Percentiles rank a stretch among this genome's conserved stretches.
Evolutionary conservation across 2,888 invertebrate genomes (phyloP).

Genomic region (Asteroscopus sphinx): DNA sequence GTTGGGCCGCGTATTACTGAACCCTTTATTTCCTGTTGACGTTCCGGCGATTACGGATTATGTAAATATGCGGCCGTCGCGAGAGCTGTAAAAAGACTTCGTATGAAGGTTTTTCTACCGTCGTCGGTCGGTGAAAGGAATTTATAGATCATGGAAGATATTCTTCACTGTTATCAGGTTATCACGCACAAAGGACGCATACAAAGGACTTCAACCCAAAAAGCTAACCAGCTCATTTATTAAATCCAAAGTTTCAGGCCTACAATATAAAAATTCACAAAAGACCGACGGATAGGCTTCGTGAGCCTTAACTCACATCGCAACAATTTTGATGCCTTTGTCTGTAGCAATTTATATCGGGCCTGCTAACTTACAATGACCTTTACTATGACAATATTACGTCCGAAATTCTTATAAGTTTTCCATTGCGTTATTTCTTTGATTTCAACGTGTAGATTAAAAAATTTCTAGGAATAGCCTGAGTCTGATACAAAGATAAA

Average conservation of each 20-base stretch:
- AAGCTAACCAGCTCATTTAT: conserved; percentile 13
- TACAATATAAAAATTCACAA: conserved; percentile 18
- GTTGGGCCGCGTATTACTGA: conserved; percentile 21
- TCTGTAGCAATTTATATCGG: conserved; percentile 32
- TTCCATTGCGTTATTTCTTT: conserved; percentile 9
- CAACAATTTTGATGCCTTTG: conserved; percentile 28
- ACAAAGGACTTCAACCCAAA: conserved; percentile 4
- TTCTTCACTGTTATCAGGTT: too few species aligned
- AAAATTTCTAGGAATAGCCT: too few species aligned
- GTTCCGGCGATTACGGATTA: conserved; percentile 52
- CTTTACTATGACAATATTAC: background rate
- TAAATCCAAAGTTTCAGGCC: conserved; percentile 4
- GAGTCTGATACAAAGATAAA: too few species aligned
- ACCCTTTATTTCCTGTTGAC: conserved; percentile 43
- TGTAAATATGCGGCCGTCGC: conserved; percentile 29
- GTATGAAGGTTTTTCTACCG: conserved; percentile 10
- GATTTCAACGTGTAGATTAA: too few species aligned
- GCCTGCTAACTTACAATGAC: conserved; percentile 10
- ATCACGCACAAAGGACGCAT: conserved; percentile 12
- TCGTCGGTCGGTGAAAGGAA: too few species aligned
- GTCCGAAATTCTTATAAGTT: background rate
- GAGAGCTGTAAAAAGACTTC: conserved; percentile 7
- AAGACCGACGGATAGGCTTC: conserved; percentile 1
- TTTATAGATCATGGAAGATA: too few species aligned
- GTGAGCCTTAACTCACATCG: conserved; percentile 15